These are phyloP conservation scores for Calycopis cecrops DNA, from an alignment of 1,140 invertebrate species.

Conservation along the genomic window DNA sequence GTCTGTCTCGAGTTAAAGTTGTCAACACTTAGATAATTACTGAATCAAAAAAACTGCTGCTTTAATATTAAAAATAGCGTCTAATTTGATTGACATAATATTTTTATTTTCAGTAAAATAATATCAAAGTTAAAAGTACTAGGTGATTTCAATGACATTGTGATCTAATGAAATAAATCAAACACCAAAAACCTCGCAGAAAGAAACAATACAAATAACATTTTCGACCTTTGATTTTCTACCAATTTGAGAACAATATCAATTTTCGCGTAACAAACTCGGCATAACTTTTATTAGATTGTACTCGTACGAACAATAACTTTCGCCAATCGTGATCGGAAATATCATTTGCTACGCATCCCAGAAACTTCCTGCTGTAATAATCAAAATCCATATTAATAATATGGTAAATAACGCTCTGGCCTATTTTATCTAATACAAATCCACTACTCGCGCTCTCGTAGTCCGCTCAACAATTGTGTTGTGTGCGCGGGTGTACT, in stretches of 20 bases:
- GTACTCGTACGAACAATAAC: not conserved
- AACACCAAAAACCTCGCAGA: too few species aligned
- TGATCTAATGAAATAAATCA: too few species aligned
- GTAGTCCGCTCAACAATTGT: not conserved
- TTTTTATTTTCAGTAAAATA: too few species aligned
- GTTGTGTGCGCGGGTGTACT: not conserved
- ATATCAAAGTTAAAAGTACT: too few species aligned
- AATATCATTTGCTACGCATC: not conserved
- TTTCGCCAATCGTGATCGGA: constrained; percentile 6
- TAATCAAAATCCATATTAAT: too few species aligned
- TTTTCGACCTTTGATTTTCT: constrained; percentile 4
- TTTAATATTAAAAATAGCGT: too few species aligned
- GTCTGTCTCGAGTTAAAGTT: too few species aligned
- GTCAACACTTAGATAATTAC: too few species aligned
- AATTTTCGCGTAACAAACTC: not conserved
- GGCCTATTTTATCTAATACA: not conserved
- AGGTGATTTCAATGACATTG: too few species aligned
- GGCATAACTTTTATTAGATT: constrained; percentile 10
- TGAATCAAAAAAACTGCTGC: too few species aligned
- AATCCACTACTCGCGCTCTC: not conserved
- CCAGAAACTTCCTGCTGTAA: not conserved
- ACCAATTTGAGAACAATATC: not conserved
- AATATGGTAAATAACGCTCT: too few species aligned
- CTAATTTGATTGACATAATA: too few species aligned
- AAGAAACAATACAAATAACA: not conserved